Percentiles rank a stretch among this genome's conserved stretches.
Conservation (phyloP, 2,797 vertebrate genomes). For the Carapus acus region DNA sequence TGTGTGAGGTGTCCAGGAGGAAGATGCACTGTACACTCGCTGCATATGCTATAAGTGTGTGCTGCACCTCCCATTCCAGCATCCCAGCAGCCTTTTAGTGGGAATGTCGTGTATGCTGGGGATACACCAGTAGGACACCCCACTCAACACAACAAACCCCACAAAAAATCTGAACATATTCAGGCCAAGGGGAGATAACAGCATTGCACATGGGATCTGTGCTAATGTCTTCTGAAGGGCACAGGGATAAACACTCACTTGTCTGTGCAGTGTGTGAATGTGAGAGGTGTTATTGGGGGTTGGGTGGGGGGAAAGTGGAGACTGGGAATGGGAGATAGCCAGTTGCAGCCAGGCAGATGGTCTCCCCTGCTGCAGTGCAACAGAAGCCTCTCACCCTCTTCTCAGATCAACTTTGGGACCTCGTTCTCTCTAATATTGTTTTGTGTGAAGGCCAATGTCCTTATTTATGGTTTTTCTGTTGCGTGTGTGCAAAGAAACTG, state of each 20-base stretch:
- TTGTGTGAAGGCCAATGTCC: constrained; percentile 71
- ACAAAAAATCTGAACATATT: constrained; percentile 70
- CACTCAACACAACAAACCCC: constrained; percentile 59
- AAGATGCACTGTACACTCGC: constrained; percentile 35
- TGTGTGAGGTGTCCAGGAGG: constrained; percentile 60
- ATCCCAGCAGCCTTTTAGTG: constrained; percentile 70
- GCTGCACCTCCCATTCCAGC: constrained; percentile 40
- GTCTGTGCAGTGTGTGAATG: constrained; percentile 45
- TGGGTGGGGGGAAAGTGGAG: constrained; percentile 42
- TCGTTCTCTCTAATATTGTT: constrained; percentile 62
- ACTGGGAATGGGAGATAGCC: constrained; percentile 61
- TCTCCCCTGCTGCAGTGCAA: constrained; percentile 46
- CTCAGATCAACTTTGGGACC: constrained; percentile 44
- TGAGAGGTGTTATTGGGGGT: constrained; percentile 20
- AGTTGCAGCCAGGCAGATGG: constrained; percentile 58
- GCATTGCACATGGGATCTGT: constrained; percentile 62
- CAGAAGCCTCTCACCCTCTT: constrained; percentile 27
- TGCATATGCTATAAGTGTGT: constrained; percentile 73
- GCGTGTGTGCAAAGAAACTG: constrained; percentile 65
- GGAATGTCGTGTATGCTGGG: constrained; percentile 59
- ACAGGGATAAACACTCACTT: constrained; percentile 73
- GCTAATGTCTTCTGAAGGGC: constrained; percentile 75
- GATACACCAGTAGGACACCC: constrained; percentile 44
- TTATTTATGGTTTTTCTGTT: constrained; percentile 71
- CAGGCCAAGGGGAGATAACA: constrained; percentile 67